Evolutionary conservation across 2,113 vertebrate species (phyloP), one percentile per base, ranked within the genome.

Genomic region (Panurus biarmicus): DNA sequence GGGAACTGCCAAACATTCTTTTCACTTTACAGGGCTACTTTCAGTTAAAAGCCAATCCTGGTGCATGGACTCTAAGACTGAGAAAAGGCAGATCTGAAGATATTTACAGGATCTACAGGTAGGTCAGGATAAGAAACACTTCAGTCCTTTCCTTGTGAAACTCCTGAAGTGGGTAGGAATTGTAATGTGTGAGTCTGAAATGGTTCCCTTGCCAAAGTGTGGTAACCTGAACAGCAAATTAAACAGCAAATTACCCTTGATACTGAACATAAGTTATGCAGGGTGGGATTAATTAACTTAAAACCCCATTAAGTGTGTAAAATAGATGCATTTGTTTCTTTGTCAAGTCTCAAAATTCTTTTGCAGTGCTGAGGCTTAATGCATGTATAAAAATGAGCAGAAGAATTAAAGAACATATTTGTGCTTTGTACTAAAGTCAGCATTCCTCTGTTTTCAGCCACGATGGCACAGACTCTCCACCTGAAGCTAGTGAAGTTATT

Each of bases 41-140:
- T 93, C 99, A 99, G 88, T 97, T 99, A 94, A 99, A 99, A 98
- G 99, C 99, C 38, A 99, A 99, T 94, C 99, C 99, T 26, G 99
- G 99, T 65, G 98, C 99, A 24, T 99, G 99, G 99, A 97, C 98
- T 84, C 98, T 99, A 60, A 98, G 98, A 85, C 97, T 99, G 58
- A 98, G 99, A 81, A 99, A 99, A 93, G 99, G 99, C 62, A 98
- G 99, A 78, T 99, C 99, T 20, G 99, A 99, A 75, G 99, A 99
- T 40, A 99, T 99, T 97, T 99, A 99, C 85, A 99, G 98, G 95
- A 99, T 99, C 94, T 99, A 99, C 97, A 99, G 99, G 99, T 99
- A 95, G 62, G 93, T n/a, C 35, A 61, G 26, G 26, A 25, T 66
- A 65, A 61, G 51, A 76, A 90, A 64, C 22, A 20, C 10, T 80